phyloP scores from a whole-genome alignment of 2,888 invertebrate genomes.

The Thyatira batis region DNA sequence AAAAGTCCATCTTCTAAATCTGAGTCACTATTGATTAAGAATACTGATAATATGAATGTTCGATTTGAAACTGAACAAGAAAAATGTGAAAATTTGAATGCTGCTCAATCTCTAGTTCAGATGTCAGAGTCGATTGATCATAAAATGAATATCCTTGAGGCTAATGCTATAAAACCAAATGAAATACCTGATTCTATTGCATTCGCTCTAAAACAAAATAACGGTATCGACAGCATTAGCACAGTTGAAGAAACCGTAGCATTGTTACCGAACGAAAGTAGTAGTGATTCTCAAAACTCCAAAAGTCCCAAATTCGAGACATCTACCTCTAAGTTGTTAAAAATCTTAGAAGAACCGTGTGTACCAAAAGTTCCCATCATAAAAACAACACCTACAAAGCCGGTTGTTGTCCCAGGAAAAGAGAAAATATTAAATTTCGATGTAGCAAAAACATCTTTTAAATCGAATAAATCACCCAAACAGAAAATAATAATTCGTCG shows the following conservation, averaged over 20 bases:
- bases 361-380: conserved; percentile 49
- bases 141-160: conserved; percentile 54
- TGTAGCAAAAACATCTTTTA: conserved; percentile 61
- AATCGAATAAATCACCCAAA: conserved; percentile 56
- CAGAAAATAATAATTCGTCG: conserved; percentile 77
- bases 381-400: conserved; percentile 55
- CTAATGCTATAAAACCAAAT: conserved; percentile 41
- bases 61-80: conserved; percentile 75
- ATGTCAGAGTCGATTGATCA: conserved; percentile 76
- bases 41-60: conserved; percentile 44
- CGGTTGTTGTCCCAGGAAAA: conserved; percentile 57
- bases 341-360: conserved; percentile 79
- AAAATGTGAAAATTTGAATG: conserved; percentile 74
- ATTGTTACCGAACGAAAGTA: conserved; percentile 47
- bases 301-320: conserved; percentile 58
- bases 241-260: conserved; percentile 52
- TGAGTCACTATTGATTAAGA: conserved; percentile 32
- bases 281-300: conserved; percentile 39
- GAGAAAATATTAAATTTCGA: conserved; percentile 77
- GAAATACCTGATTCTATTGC: conserved; percentile 27
- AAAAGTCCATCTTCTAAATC: conserved; percentile 18
- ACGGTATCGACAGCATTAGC: conserved; percentile 36
- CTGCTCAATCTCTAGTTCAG: conserved; percentile 76
- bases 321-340: conserved; percentile 80
- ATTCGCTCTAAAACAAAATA: conserved; percentile 41